Evolutionary conservation across 2,797 vertebrate species (phyloP).

Genomic region (Sebastes minor): DNA sequence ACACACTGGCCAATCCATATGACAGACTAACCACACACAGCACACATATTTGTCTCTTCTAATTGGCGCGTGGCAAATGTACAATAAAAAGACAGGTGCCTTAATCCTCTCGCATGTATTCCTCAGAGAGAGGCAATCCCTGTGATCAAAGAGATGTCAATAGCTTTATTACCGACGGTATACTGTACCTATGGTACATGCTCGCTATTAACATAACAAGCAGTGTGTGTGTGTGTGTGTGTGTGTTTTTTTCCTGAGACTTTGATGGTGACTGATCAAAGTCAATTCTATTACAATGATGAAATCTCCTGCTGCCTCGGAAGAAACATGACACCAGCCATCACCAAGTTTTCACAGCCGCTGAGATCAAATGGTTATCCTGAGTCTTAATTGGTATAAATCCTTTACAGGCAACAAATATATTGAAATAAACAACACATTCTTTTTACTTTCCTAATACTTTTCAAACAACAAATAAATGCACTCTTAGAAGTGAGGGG

Average conservation of each 20-base stretch:
- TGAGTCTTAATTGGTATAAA: conserved; percentile 8
- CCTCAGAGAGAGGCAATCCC: conserved; percentile 29
- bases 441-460: neutral
- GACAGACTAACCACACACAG: conserved; percentile 11
- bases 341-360: conserved; percentile 1
- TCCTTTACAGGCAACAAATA: neutral
- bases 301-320: conserved; percentile 24
- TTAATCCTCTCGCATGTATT: conserved; percentile 50
- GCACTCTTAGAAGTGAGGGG: neutral
- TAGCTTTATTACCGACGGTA: conserved; percentile 32
- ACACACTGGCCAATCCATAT: conserved; percentile 4
- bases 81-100: conserved; percentile 9
- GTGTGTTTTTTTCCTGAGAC: conserved; percentile 8
- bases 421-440: conserved; percentile 6
- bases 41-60: conserved; percentile 35
- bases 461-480: neutral
- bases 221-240: neutral
- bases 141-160: conserved; percentile 59
- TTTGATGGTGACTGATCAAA: conserved; percentile 50
- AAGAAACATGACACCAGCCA: conserved; percentile 28
- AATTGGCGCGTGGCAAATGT: conserved; percentile 26
- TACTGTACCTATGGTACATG: conserved; percentile 33
- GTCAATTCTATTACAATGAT: conserved; percentile 33
- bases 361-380: conserved; percentile 27
- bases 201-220: conserved; percentile 16